phyloP scores from a whole-genome alignment of 2,888 invertebrate species.

The Drosophila demipolita region DNA sequence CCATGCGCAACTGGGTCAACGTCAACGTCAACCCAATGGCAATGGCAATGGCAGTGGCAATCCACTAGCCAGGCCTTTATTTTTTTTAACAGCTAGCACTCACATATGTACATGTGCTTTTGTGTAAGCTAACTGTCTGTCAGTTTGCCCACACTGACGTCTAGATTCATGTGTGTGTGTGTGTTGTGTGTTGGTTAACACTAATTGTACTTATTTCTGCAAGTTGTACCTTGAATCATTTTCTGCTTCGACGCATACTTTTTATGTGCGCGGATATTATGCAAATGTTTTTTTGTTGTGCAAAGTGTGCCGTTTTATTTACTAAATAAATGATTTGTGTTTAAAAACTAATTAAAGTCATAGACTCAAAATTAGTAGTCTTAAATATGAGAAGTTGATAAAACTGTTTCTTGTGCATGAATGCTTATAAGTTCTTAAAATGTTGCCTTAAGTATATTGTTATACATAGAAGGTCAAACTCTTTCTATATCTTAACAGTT shows the following conservation, averaged over 20 bases:
- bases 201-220: slow-evolving; percentile 64
- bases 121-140: slow-evolving; percentile 44
- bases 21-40: slow-evolving; percentile 65
- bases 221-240: slow-evolving; percentile 51
- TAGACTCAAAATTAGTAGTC: neutral
- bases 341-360: slow-evolving; percentile 12
- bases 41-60: slow-evolving; percentile 52
- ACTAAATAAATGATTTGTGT: slow-evolving; percentile 25
- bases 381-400: no score
- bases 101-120: slow-evolving; percentile 9
- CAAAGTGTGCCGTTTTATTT: slow-evolving; percentile 53
- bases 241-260: slow-evolving; percentile 49
- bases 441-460: neutral
- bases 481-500: neutral
- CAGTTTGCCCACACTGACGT: slow-evolving; percentile 42
- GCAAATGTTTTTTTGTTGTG: slow-evolving; percentile 52
- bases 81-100: slow-evolving; percentile 32
- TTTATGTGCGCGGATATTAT: slow-evolving; percentile 58
- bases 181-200: slow-evolving; percentile 16
- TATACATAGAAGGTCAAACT: neutral
- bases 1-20: slow-evolving; percentile 73
- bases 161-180: neutral
- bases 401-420: neutral
- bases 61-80: slow-evolving; percentile 45
- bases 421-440: neutral